Conservation (phyloP, 2,113 vertebrate species). For the Tapirus terrestris region DNA sequence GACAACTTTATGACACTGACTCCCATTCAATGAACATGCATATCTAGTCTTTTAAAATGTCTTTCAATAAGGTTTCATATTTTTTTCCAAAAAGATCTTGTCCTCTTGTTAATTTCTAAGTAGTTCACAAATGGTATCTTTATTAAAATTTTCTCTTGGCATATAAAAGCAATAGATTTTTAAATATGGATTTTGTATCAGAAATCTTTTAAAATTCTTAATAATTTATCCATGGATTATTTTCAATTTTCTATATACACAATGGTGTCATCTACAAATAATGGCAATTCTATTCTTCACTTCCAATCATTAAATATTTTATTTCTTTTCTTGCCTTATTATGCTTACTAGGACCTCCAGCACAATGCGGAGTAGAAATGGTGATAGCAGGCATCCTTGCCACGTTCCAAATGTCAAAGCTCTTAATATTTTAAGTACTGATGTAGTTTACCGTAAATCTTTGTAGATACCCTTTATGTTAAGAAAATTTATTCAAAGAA, state of each 20-base stretch:
- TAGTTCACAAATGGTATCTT: conserved; percentile 8
- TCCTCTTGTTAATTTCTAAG: background rate
- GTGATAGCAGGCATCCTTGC: background rate
- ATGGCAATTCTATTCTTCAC: conserved; percentile 29
- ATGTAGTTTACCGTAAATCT: background rate
- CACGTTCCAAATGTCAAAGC: background rate
- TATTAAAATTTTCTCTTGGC: background rate
- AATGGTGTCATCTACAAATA: conserved; percentile 34
- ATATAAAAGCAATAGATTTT: conserved; percentile 42
- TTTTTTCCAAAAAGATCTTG: background rate
- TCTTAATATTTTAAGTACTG: conserved; percentile 16
- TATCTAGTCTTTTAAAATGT: background rate
- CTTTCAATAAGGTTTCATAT: conserved; percentile 14
- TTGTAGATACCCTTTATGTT: background rate
- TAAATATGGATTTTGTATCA: conserved; percentile 29
- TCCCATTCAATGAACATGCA: background rate
- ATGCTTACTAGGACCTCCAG: background rate
- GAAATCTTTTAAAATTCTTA: conserved; percentile 37
- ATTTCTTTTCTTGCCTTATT: background rate
- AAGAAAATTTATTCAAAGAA: conserved; percentile 37
- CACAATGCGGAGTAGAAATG: conserved; percentile 12
- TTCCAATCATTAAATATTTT: conserved; percentile 48
- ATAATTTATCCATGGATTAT: conserved; percentile 10
- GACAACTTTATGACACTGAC: background rate
- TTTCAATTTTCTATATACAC: conserved; percentile 40